Evolutionary conservation across 2,888 invertebrate species (phyloP), one percentile per base, ranked within the genome.

Genomic region (Campoplex nolae): DNA sequence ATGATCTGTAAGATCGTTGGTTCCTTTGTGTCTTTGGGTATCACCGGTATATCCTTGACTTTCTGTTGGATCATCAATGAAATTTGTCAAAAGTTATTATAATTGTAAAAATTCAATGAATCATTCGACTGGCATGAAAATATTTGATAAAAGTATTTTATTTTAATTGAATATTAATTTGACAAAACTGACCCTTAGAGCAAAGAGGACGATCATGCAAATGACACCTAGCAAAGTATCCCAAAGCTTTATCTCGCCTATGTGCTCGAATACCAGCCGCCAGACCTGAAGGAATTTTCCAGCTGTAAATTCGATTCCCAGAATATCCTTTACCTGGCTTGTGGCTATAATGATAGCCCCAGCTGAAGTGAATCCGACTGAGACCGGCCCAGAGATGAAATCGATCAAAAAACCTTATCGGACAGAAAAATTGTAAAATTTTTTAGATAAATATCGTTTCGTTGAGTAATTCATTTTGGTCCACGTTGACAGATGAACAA

Each of bases 361-460:
- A 0, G 97, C 97, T 0, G 97, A 97, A 3, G 97, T 97, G 95
- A 98, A 98, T 9, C 97, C 97, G 85, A 97, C 96, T 3, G 97
- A 97, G 86, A 97, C 97, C 62, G 98, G 97, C n/a, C 97, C 97
- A 88, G 97, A 97, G 92, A 98, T 97, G 94, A 98, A 98, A 94
- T 97, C 97, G 89, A 97, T 97, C 89, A 97, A 95, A 94, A 97
- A 97, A 70, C 97, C 97, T 97, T 95, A 13, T 62, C 23, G 38
- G 56, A 23, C 9, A 18, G 67, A 48, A 51, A 67, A 32, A 28
- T 11, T 3, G 28, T 28, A 58, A 32, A 23, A 58, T 3, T 28
- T 28, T 23, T 56, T 11, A 13, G 11, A 13, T 11, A 7, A 42
- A 42, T 42, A 42, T 8, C 7, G 9, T 9, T 9, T 42, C 45